Evolutionary conservation across 2,797 vertebrate species (phyloP), one percentile per base, ranked within the genome.

Genomic region (Esox masquinongy): DNA sequence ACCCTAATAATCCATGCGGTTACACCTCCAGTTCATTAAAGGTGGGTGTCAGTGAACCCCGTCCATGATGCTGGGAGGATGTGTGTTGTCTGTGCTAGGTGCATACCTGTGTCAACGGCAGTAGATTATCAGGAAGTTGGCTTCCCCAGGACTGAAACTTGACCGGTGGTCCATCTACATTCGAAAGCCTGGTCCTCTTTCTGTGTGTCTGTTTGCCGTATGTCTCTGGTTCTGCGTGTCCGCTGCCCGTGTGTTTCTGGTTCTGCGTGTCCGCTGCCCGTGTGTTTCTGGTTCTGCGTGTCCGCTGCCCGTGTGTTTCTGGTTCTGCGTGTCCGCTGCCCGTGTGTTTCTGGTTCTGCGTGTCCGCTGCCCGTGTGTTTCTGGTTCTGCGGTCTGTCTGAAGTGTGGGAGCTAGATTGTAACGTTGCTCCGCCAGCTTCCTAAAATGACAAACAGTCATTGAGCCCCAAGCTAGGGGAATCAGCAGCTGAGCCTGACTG

Each of bases 81-180:
- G 24, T 29, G 22, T 70, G 39, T 22, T 39, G 7, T 31, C 66
- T 68, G 19, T n/a, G 17, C n/a, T 73, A 34, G 63, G 31, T 19
- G 75, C 24, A 31, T 53, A 36, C 53, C 29, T 50, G 56, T 67
- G 16, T 53, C 49, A 69, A n/a, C 72, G 77, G 64, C 19, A 73
- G 59, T 51, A 67, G 49, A 71, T 68, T 74, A 70, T 66, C 63
- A 34, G 73, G 79, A 79, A 91, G 87, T 85, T 87, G 73, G 76
- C 94, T 94, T 84, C 94, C 94, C 92, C 89, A 86, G 90, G 86
- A 86, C 80, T 76, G 66, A 81, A 90, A 90, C 85, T 91, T 86
- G 82, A 86, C 74, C 79, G 71, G 74, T 66, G 74, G 74, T 86
- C 66, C 82, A 29, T 88, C 86, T 84, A 88, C 91, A 92, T 92